Conservation (phyloP, 2,113 vertebrate species). For the Piliocolobus tephrosceles region DNA sequence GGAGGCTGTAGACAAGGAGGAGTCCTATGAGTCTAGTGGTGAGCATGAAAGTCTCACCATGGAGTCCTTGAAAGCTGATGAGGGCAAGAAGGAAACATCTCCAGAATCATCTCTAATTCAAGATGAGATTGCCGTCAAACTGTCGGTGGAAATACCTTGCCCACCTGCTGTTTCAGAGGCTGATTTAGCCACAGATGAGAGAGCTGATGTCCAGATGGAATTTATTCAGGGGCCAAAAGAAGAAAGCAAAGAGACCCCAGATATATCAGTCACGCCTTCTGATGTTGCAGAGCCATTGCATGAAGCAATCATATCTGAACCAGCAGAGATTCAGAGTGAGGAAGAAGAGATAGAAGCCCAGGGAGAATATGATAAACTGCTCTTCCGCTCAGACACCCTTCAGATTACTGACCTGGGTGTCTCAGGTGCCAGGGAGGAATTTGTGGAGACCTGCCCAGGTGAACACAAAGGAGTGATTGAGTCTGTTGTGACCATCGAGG, state of each 20-base stretch:
- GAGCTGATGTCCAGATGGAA: conserved; percentile 83
- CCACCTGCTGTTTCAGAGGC: conserved; percentile 60
- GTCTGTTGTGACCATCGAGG: conserved; percentile 97
- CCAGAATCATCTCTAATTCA: conserved; percentile 63
- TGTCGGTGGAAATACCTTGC: conserved; percentile 74
- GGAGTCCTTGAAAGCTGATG: conserved; percentile 83
- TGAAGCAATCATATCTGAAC: conserved; percentile 56
- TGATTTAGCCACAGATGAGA: conserved; percentile 72
- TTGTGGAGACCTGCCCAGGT: conserved; percentile 73
- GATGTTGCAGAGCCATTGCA: conserved; percentile 66
- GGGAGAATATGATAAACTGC: conserved; percentile 82
- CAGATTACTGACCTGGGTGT: conserved; percentile 75
- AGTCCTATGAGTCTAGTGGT: conserved; percentile 94
- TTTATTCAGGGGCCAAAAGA: conserved; percentile 76
- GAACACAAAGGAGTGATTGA: conserved; percentile 92
- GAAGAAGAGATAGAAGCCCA: conserved; percentile 81
- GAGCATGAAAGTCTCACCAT: conserved; percentile 85
- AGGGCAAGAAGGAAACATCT: conserved; percentile 78
- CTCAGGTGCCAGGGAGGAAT: conserved; percentile 69
- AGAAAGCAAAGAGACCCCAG: conserved; percentile 70
- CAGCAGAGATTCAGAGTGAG: conserved; percentile 57
- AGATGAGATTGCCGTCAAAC: conserved; percentile 71
- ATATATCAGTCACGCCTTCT: conserved; percentile 54
- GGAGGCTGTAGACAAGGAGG: conserved; percentile 97
- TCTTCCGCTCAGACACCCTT: conserved; percentile 79